Conservation (phyloP, 2,797 vertebrate species). For the Dendrocincla fuliginosa region DNA sequence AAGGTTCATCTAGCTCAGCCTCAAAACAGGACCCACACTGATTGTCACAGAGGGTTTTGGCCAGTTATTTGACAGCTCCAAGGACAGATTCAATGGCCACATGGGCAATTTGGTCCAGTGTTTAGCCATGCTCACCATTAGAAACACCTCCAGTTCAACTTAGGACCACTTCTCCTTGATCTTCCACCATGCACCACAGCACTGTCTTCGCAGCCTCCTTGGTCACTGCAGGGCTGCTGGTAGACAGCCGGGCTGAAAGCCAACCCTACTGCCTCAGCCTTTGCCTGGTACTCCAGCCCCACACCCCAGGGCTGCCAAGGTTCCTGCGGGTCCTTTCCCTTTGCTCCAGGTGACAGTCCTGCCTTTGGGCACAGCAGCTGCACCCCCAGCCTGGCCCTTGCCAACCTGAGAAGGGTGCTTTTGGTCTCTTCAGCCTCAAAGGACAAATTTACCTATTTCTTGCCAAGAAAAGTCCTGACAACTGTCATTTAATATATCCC, state of each 20-base stretch:
- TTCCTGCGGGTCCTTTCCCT: not conserved
- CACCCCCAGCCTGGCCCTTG: not conserved
- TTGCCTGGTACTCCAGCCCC: not conserved
- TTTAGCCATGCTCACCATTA: not conserved
- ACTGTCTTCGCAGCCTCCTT: not conserved
- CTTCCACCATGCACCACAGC: accelerated
- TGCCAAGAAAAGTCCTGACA: not conserved
- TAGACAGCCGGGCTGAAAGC: not conserved
- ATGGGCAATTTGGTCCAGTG: accelerated
- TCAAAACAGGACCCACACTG: not conserved
- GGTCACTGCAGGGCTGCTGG: accelerated
- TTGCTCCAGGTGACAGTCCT: not conserved
- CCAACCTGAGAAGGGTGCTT: not conserved
- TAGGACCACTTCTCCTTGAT: not conserved
- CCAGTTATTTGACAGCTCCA: not conserved
- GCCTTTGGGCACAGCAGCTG: not conserved
- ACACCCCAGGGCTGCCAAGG: accelerated
- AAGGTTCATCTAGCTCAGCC: not conserved
- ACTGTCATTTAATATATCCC: not conserved
- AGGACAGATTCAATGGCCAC: not conserved
- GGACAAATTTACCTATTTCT: not conserved
- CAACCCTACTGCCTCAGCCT: not conserved
- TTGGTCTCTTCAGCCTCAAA: not conserved
- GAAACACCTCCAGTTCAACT: not conserved
- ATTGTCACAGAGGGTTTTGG: not conserved